Conservation (phyloP, 2,797 vertebrate genomes). For the Helostoma temminkii region DNA sequence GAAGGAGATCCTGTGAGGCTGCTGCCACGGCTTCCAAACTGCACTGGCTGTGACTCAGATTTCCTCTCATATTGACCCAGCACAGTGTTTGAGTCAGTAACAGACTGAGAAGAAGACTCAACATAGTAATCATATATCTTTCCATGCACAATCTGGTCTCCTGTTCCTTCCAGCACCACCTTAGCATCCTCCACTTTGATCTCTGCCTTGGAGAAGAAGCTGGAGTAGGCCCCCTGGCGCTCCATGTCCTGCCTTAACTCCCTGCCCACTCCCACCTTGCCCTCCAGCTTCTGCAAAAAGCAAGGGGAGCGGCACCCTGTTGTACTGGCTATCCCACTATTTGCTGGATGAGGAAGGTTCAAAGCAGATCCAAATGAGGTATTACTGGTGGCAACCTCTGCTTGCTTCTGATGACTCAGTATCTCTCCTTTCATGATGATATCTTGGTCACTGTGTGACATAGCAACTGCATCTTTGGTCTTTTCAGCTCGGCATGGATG, state of each 20-base stretch:
- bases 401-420: not conserved
- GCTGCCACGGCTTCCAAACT: slow-evolving; percentile 47
- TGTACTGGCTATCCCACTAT: slow-evolving; percentile 52
- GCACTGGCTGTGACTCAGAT: slow-evolving; percentile 53
- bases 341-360: slow-evolving; percentile 62
- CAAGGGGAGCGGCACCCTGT: slow-evolving; percentile 79
- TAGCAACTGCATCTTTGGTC: slow-evolving; percentile 23
- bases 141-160: slow-evolving; percentile 79
- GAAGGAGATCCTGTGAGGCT: slow-evolving; percentile 56
- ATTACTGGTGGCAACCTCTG: slow-evolving; percentile 40
- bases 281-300: slow-evolving; percentile 80
- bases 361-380: slow-evolving; percentile 65
- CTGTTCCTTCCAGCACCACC: slow-evolving; percentile 67
- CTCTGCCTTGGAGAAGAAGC: slow-evolving; percentile 88
- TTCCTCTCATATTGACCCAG: slow-evolving; percentile 51
- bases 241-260: slow-evolving; percentile 77
- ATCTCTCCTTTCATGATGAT: slow-evolving; percentile 33
- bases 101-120: slow-evolving; percentile 85
- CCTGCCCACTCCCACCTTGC: slow-evolving; percentile 82
- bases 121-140: slow-evolving; percentile 92
- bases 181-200: slow-evolving; percentile 88
- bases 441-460: slow-evolving; percentile 28
- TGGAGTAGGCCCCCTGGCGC: slow-evolving; percentile 77
- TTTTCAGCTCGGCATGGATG: slow-evolving; percentile 9
- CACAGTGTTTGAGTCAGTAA: slow-evolving; percentile 65